phyloP scores from a whole-genome alignment of 2,113 vertebrate species.

The Ammodytes marinus region DNA sequence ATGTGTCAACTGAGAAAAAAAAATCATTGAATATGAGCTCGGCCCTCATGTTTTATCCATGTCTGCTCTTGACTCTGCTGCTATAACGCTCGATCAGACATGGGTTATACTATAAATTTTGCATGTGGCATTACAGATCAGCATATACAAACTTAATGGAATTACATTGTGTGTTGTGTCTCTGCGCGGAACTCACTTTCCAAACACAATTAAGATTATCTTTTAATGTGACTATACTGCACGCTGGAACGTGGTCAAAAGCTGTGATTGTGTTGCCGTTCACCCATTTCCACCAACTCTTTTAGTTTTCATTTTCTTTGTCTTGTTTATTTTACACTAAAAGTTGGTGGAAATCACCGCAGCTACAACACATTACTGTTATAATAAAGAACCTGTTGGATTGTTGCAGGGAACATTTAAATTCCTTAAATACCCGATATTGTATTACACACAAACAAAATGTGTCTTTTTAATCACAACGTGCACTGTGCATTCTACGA shows the following conservation, averaged over 20 bases:
- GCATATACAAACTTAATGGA: not conserved
- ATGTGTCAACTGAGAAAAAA: slow-evolving; percentile 4
- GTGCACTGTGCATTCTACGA: not conserved
- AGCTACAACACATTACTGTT: too few relatives aligned
- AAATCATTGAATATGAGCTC: slow-evolving; percentile 12
- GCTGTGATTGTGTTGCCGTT: not conserved
- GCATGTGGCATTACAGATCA: not conserved
- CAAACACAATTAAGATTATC: not conserved
- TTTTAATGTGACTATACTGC: not conserved
- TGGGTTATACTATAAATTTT: not conserved
- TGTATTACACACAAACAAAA: not conserved
- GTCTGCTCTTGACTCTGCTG: not conserved
- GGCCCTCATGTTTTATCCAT: slow-evolving; percentile 22
- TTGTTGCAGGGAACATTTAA: not conserved
- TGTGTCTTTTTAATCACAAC: not conserved
- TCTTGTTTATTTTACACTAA: too few relatives aligned
- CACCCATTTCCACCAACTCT: not conserved
- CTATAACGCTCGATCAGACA: not conserved
- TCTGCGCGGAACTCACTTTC: not conserved
- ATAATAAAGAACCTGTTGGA: too few relatives aligned
- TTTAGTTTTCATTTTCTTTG: too few relatives aligned
- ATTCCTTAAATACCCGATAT: not conserved
- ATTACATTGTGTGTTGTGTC: not conserved
- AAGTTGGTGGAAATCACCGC: too few relatives aligned
- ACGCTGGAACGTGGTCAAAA: not conserved